A percentile compares a stretch with the other conserved stretches of the same genome.
phyloP scores from a whole-genome alignment of 2,888 invertebrate species.

The Eilema sororculum region DNA sequence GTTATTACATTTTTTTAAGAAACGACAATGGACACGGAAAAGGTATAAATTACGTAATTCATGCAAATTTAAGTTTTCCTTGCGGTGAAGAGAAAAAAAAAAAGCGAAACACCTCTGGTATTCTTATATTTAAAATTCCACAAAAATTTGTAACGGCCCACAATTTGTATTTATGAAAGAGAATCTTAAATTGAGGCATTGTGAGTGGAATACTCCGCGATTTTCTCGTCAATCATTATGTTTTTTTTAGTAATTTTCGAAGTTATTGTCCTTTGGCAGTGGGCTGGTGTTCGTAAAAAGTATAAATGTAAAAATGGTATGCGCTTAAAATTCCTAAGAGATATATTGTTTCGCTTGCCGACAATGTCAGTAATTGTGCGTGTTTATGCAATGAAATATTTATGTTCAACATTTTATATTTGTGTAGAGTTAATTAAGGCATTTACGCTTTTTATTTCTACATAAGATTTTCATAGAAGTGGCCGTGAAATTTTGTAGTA shows the following conservation, averaged over 20 bases:
- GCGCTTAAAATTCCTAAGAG: slow-evolving; percentile 25
- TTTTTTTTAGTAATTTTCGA: slow-evolving; percentile 42
- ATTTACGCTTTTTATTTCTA: not conserved
- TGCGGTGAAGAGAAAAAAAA: slow-evolving; percentile 35
- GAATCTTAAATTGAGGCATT: slow-evolving; percentile 69
- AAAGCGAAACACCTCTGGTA: slow-evolving; percentile 45
- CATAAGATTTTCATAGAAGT: not conserved
- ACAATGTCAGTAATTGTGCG: slow-evolving; percentile 24
- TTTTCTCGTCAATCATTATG: slow-evolving; percentile 52
- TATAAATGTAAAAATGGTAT: slow-evolving; percentile 26
- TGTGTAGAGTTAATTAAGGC: slow-evolving; percentile 10
- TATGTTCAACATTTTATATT: slow-evolving; percentile 10
- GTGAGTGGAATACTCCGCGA: slow-evolving; percentile 51
- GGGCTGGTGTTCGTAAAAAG: slow-evolving; percentile 24
- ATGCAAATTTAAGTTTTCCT: slow-evolving; percentile 69
- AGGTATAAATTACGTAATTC: slow-evolving; percentile 73
- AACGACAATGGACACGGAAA: slow-evolving; percentile 61
- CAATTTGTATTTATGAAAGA: slow-evolving; percentile 59
- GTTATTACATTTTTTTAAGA: slow-evolving; percentile 15
- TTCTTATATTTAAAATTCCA: slow-evolving; percentile 63
- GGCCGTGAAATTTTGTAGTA: not conserved
- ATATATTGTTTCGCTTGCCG: slow-evolving; percentile 21
- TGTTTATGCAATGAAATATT: slow-evolving; percentile 22
- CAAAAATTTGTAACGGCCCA: slow-evolving; percentile 62
- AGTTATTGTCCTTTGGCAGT: slow-evolving; percentile 38